Conservation (phyloP, 2,113 vertebrate species). For the Thalassoma bifasciatum region DNA sequence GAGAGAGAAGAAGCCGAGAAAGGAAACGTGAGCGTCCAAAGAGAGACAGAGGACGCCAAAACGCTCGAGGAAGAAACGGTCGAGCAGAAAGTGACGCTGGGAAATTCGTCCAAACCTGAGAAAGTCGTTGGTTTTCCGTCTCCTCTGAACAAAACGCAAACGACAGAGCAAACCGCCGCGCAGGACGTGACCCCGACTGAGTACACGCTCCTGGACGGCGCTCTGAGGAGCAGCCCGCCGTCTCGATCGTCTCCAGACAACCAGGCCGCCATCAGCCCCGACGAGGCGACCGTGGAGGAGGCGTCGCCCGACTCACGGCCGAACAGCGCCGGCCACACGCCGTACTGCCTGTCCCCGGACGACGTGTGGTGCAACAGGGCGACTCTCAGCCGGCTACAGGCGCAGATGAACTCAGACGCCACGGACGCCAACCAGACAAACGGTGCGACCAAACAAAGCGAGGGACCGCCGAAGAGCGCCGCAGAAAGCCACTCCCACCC, state of each 20-base stretch:
- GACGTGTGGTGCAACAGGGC: conserved; percentile 69
- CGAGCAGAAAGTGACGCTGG: conserved; percentile 13
- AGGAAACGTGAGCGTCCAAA: conserved; percentile 41
- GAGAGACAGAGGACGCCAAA: conserved; percentile 10
- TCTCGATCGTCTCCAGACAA: conserved; percentile 71
- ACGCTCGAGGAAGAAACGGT: too few relatives aligned
- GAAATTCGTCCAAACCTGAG: conserved; percentile 74
- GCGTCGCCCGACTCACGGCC: conserved; percentile 79
- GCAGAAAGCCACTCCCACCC: conserved; percentile 57
- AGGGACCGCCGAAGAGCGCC: conserved; percentile 60
- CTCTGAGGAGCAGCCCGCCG: conserved; percentile 68
- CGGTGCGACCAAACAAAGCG: conserved; percentile 45
- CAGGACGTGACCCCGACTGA: conserved; percentile 86
- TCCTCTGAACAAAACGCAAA: conserved; percentile 82
- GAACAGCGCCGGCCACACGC: conserved; percentile 85
- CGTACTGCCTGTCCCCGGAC: conserved; percentile 86
- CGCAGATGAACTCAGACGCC: conserved; percentile 43
- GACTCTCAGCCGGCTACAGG: conserved; percentile 71
- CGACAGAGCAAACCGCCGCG: conserved; percentile 81
- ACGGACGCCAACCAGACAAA: conserved; percentile 63
- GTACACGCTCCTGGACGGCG: conserved; percentile 79
- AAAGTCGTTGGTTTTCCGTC: conserved; percentile 77
- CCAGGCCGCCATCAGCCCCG: conserved; percentile 75
- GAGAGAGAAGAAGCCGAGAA: conserved; percentile 18
- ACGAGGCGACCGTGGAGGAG: conserved; percentile 86